These are phyloP conservation scores for Seladonia tumulorum DNA, from an alignment of 2,888 invertebrate species.

Conservation along the genomic window DNA sequence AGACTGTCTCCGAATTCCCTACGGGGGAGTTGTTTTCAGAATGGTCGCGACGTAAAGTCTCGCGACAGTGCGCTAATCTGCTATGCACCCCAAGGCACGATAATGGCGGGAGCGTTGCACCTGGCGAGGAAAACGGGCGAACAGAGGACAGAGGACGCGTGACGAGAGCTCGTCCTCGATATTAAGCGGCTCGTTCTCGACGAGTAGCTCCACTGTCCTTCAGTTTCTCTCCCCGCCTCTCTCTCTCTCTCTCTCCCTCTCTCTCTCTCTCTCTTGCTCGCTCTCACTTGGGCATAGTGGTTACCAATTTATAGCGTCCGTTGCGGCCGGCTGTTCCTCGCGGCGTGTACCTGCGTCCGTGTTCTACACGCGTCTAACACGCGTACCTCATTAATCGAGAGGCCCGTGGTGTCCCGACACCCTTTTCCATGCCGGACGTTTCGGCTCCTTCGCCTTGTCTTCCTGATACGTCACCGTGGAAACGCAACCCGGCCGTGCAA, in stretches of 20 bases:
- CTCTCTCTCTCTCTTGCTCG: background rate
- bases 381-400: constrained; percentile 68
- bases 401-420: constrained; percentile 20
- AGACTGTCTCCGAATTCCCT: background rate
- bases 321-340: background rate
- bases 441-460: constrained; percentile 15
- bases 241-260: background rate
- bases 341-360: constrained; percentile 47
- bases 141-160: constrained; percentile 26
- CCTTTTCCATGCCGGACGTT: background rate
- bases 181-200: constrained; percentile 22
- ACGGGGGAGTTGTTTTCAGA: background rate
- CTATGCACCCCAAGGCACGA: constrained; percentile 66
- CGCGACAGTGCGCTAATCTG: constrained; percentile 55
- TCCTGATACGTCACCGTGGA: constrained; percentile 52
- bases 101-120: constrained; percentile 72
- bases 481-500: constrained; percentile 50
- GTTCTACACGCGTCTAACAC: constrained; percentile 61
- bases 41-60: constrained; percentile 46
- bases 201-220: constrained; percentile 10
- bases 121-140: constrained; percentile 55
- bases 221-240: constrained; percentile 28
- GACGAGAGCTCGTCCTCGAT: constrained; percentile 29
- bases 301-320: constrained; percentile 69
- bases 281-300: constrained; percentile 17